Evolutionary conservation across 2,888 invertebrate species (phyloP).

Genomic region (Dascillus cervinus): DNA sequence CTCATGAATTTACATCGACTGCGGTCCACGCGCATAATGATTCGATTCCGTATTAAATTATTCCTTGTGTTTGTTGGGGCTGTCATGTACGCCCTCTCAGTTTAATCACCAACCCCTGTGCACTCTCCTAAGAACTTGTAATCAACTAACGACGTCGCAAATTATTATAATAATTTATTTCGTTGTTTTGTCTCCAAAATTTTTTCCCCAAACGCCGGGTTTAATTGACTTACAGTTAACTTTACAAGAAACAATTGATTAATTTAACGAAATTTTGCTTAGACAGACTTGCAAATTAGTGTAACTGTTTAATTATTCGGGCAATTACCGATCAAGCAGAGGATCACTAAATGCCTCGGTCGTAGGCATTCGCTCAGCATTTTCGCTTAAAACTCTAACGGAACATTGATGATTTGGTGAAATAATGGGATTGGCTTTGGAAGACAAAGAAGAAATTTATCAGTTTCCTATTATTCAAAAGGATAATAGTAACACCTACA

Average conservation of each 20-base stretch:
- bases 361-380: no score
- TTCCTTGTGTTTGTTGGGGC: conserved; percentile 23
- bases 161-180: conserved; percentile 25
- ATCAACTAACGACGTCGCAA: conserved; percentile 30
- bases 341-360: conserved; percentile 20
- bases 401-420: no score
- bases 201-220: background rate
- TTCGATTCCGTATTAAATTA: conserved; percentile 29
- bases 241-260: conserved; percentile 23
- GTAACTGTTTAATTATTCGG: conserved; percentile 24
- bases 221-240: no score
- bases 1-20: conserved; percentile 34
- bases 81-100: conserved; percentile 18
- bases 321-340: conserved; percentile 24
- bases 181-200: conserved; percentile 2
- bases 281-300: conserved; percentile 24
- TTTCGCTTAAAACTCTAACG: conserved; percentile 10
- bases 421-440: no score
- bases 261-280: conserved; percentile 21
- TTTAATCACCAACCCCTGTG: conserved; percentile 18
- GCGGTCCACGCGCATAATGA: conserved; percentile 26
- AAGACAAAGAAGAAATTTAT: no score
- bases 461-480: no score
- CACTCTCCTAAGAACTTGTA: conserved; percentile 16
- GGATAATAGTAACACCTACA: no score